Evolutionary conservation across 2,888 invertebrate genomes (phyloP).

Genomic region (Amphipoea lucens): DNA sequence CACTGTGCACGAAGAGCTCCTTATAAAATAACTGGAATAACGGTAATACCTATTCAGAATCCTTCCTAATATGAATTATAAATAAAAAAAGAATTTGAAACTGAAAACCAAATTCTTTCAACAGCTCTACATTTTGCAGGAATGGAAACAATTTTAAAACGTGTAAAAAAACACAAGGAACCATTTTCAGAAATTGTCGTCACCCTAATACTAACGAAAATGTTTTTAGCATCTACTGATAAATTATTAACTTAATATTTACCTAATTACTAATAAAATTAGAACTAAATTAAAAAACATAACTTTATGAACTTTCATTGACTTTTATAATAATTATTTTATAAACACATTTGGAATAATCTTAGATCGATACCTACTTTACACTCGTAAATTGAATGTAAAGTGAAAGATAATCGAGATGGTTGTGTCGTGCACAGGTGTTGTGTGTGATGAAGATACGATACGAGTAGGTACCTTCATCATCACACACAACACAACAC

Average conservation of each 20-base stretch:
- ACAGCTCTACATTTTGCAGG: not conserved
- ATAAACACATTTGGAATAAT: constrained; percentile 7
- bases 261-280: constrained; percentile 33
- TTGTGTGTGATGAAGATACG: not conserved
- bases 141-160: not conserved
- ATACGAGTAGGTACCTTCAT: not conserved
- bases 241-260: not conserved
- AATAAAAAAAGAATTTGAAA: not conserved
- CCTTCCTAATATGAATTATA: not conserved
- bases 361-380: not conserved
- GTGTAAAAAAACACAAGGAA: not conserved
- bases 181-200: constrained; percentile 25
- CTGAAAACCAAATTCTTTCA: not conserved
- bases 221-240: no score
- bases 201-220: constrained; percentile 25
- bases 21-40: constrained; percentile 41
- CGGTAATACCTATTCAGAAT: not conserved
- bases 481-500: no score
- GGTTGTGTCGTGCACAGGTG: constrained; percentile 17
- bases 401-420: constrained; percentile 39
- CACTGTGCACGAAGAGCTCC: constrained; percentile 33
- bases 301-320: not conserved
- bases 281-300: constrained; percentile 2
- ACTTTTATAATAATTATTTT: not conserved
- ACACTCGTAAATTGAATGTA: constrained; percentile 19